Conservation (phyloP, 2,797 vertebrate genomes). For the Rhadinocentrus ornatus region DNA sequence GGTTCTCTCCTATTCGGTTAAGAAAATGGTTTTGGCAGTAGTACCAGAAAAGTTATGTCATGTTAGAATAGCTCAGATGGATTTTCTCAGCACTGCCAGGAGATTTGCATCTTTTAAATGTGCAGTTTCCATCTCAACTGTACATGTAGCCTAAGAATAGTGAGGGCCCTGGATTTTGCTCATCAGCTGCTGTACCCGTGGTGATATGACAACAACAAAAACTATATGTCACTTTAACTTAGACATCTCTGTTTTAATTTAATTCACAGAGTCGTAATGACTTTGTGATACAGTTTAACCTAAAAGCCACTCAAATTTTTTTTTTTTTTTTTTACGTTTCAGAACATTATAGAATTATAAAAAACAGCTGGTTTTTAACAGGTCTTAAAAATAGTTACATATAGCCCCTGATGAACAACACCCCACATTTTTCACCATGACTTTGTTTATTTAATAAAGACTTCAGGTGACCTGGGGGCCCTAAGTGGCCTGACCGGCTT, state of each 20-base stretch:
- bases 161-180: slow-evolving; percentile 30
- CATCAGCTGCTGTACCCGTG: slow-evolving; percentile 40
- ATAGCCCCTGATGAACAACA: too few species aligned
- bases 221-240: too few species aligned
- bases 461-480: too few species aligned
- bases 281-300: neutral
- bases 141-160: slow-evolving; percentile 27
- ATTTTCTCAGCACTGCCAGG: slow-evolving; percentile 23
- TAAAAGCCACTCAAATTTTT: neutral
- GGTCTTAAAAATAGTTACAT: too few species aligned
- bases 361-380: too few species aligned
- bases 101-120: slow-evolving; percentile 24
- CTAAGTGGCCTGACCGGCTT: too few species aligned
- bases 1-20: slow-evolving; percentile 14
- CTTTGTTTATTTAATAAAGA: too few species aligned
- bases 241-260: neutral
- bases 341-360: neutral
- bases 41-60: slow-evolving; percentile 9
- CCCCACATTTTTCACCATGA: too few species aligned
- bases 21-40: slow-evolving; percentile 49
- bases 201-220: neutral
- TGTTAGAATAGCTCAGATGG: slow-evolving; percentile 21
- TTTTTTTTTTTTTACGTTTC: too few species aligned
- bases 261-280: neutral
- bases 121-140: neutral